Conservation (phyloP, 2,113 vertebrate species). For the Perca flavescens region DNA sequence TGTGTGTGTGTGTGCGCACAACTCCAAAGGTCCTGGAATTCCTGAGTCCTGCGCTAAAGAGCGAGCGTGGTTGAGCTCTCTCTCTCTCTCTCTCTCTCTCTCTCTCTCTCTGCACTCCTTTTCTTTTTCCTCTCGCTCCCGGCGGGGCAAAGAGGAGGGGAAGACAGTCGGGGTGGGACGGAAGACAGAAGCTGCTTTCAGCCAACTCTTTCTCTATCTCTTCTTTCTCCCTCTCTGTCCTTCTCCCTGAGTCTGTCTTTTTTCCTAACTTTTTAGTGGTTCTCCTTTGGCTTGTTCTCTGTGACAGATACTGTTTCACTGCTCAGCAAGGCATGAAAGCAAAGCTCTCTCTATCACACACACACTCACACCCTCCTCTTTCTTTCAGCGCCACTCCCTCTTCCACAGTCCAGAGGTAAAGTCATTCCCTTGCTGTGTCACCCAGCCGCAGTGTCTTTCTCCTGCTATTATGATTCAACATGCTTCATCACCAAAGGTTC, state of each 20-base stretch:
- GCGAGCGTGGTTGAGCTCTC: slow-evolving; percentile 62
- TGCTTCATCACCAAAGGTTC: slow-evolving; percentile 2
- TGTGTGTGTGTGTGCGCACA: slow-evolving; percentile 36
- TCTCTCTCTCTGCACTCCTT: slow-evolving; percentile 63
- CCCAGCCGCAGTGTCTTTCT: slow-evolving; percentile 43
- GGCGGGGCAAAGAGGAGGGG: slow-evolving; percentile 72
- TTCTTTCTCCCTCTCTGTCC: slow-evolving; percentile 29
- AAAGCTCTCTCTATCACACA: slow-evolving; percentile 42
- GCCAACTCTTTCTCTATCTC: slow-evolving; percentile 62
- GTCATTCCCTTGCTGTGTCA: slow-evolving; percentile 59
- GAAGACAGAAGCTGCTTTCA: slow-evolving; percentile 74
- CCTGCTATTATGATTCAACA: slow-evolving; percentile 16
- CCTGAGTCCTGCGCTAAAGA: slow-evolving; percentile 75
- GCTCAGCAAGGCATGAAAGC: slow-evolving; percentile 64
- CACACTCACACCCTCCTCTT: slow-evolving; percentile 54
- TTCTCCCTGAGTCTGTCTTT: slow-evolving; percentile 32
- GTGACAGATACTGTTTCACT: slow-evolving; percentile 69
- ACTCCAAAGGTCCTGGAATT: slow-evolving; percentile 79
- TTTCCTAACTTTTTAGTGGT: slow-evolving; percentile 56
- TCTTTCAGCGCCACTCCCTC: slow-evolving; percentile 71
- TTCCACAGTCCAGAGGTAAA: slow-evolving; percentile 78
- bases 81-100: slow-evolving; percentile 58
- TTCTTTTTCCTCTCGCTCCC: slow-evolving; percentile 56
- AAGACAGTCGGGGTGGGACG: slow-evolving; percentile 76
- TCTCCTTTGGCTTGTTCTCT: slow-evolving; percentile 51